phyloP scores from a whole-genome alignment of 1,140 invertebrate genomes.

The Musca domestica region DNA sequence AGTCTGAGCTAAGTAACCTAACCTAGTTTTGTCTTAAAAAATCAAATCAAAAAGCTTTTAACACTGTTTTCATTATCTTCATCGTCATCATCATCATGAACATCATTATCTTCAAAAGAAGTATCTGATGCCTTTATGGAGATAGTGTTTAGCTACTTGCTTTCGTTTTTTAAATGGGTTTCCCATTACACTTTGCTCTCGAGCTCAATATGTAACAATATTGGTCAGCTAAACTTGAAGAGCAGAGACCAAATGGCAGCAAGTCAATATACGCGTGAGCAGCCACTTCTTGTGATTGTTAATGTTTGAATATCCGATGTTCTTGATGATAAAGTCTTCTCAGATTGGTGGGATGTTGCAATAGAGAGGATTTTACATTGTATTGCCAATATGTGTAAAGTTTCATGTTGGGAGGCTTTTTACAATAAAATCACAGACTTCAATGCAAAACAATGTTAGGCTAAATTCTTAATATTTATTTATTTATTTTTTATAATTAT shows the following conservation, averaged over 20 bases:
- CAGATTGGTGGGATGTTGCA: neutral
- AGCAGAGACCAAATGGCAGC: neutral
- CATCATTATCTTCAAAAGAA: neutral
- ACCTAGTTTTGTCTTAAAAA: too few species aligned
- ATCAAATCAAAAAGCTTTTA: too few species aligned
- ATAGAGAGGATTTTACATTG: neutral
- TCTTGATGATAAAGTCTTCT: constrained; percentile 8
- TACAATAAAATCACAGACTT: neutral
- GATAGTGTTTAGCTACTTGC: constrained; percentile 15
- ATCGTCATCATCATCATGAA: too few species aligned
- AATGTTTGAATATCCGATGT: constrained; percentile 8
- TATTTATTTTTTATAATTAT: too few species aligned
- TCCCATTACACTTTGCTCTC: constrained; percentile 7
- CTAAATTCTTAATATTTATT: too few species aligned
- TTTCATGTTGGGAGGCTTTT: neutral
- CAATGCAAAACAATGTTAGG: too few species aligned
- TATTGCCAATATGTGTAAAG: constrained; percentile 1
- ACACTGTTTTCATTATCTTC: too few species aligned
- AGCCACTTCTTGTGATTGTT: neutral
- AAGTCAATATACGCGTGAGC: neutral
- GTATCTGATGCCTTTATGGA: constrained; percentile 5
- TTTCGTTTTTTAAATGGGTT: constrained; percentile 19
- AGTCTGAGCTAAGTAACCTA: too few species aligned
- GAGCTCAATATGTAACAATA: neutral
- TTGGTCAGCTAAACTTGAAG: too few species aligned